Conservation (phyloP, 2,113 vertebrate species). For the Macroglossus sobrinus region DNA sequence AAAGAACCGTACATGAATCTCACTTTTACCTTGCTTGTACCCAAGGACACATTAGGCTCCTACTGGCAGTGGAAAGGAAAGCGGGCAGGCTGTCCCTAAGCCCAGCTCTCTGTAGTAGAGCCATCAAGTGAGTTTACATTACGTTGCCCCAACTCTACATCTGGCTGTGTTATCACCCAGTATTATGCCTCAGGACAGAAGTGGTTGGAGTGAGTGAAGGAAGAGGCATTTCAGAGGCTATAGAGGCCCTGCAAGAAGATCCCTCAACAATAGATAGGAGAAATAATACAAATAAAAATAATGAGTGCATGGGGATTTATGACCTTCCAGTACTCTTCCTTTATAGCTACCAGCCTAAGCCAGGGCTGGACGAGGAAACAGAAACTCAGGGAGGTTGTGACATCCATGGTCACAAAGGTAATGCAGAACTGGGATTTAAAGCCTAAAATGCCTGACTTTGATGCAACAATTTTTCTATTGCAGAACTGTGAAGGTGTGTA, state of each 20-base stretch:
- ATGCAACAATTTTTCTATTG: neutral
- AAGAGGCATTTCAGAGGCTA: neutral
- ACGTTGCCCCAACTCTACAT: too few species aligned
- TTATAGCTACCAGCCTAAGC: neutral
- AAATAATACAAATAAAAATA: neutral
- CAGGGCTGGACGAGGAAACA: neutral
- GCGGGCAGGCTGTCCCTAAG: neutral
- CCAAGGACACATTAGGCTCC: neutral
- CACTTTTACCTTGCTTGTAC: neutral
- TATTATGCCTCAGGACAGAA: neutral
- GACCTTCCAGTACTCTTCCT: neutral
- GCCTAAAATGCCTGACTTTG: neutral
- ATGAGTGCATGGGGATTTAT: neutral
- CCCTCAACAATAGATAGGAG: neutral
- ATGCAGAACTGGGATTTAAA: neutral
- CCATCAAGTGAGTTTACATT: neutral
- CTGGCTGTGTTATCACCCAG: accelerated
- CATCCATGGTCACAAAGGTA: neutral
- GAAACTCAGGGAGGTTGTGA: neutral
- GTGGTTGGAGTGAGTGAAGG: neutral
- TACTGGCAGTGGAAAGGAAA: neutral
- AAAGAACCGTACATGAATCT: neutral
- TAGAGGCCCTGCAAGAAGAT: neutral
- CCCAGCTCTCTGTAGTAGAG: neutral
- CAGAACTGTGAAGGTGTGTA: neutral